Percentiles rank a stretch among this genome's conserved stretches.
These are phyloP conservation scores for Aleiodes testaceus DNA, from an alignment of 2,888 invertebrate genomes.

Conservation along the genomic window DNA sequence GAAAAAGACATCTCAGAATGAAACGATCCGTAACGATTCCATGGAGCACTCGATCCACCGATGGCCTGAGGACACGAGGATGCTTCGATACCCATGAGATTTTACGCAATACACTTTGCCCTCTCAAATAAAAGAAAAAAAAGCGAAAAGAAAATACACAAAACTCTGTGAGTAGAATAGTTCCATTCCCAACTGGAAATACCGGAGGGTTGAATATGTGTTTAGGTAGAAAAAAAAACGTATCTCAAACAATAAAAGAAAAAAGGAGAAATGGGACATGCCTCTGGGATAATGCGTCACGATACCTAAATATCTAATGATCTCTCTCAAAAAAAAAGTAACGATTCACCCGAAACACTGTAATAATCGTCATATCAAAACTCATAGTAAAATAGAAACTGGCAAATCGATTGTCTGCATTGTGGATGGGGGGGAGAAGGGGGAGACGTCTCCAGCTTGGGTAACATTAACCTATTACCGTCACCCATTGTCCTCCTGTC, in stretches of 20 bases:
- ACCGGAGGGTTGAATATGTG: slow-evolving; percentile 5
- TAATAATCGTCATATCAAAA: neutral
- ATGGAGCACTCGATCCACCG: slow-evolving; percentile 25
- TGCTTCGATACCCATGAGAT: slow-evolving; percentile 53
- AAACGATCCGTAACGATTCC: slow-evolving; percentile 46
- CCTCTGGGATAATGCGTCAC: slow-evolving; percentile 37
- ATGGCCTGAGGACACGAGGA: slow-evolving; percentile 46
- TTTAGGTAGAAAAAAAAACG: slow-evolving; percentile 2
- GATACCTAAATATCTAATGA: slow-evolving; percentile 8
- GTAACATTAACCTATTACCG: slow-evolving; percentile 55
- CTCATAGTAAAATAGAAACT: slow-evolving; percentile 12
- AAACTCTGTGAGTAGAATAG: slow-evolving; percentile 29
- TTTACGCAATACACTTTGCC: slow-evolving; percentile 56
- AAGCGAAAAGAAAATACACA: slow-evolving; percentile 24
- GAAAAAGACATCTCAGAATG: slow-evolving; percentile 21
- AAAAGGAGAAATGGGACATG: slow-evolving; percentile 16
- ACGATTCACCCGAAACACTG: neutral
- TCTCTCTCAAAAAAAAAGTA: neutral
- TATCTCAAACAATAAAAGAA: slow-evolving; percentile 24
- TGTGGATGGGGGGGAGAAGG: too few relatives aligned
- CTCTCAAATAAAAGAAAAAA: slow-evolving; percentile 43
- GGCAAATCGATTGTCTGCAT: slow-evolving; percentile 26
- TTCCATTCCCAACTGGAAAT: slow-evolving; percentile 28
- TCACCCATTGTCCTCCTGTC: slow-evolving; percentile 50
- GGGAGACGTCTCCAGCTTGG: slow-evolving; percentile 32